A percentile compares a stretch with the other conserved stretches of the same genome.
Evolutionary conservation across 2,797 vertebrate species (phyloP).

Genomic region (Poeciliopsis turneri): DNA sequence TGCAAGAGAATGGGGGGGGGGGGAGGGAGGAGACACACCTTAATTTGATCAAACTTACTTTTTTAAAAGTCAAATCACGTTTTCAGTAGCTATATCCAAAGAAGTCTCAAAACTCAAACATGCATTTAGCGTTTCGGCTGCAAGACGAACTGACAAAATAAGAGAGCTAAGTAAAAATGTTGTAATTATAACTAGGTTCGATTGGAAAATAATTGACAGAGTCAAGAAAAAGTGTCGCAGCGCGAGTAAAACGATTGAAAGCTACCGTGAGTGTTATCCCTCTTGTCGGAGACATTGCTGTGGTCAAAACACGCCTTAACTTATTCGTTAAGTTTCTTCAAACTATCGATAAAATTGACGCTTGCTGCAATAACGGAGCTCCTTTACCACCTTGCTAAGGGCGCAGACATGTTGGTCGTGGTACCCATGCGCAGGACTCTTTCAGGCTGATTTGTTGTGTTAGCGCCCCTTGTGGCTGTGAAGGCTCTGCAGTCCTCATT

Average conservation of each 20-base stretch:
- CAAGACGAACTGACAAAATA: background rate
- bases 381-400: conserved; percentile 31
- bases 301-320: background rate
- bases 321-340: background rate
- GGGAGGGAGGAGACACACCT: fast-evolving
- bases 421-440: conserved; percentile 52
- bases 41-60: fast-evolving
- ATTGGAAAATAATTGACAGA: background rate
- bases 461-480: background rate
- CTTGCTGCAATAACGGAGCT: background rate
- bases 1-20: too few relatives aligned
- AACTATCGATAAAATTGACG: fast-evolving
- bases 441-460: background rate
- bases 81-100: background rate
- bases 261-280: background rate
- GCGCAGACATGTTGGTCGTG: conserved; percentile 67
- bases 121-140: background rate
- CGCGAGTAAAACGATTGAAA: background rate
- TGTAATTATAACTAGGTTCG: background rate
- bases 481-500: background rate
- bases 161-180: background rate
- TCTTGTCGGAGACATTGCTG: background rate
- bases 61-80: background rate
- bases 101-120: background rate
- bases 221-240: background rate